phyloP scores from a whole-genome alignment of 2,888 invertebrate genomes.

The Coenonympha arcania region DNA sequence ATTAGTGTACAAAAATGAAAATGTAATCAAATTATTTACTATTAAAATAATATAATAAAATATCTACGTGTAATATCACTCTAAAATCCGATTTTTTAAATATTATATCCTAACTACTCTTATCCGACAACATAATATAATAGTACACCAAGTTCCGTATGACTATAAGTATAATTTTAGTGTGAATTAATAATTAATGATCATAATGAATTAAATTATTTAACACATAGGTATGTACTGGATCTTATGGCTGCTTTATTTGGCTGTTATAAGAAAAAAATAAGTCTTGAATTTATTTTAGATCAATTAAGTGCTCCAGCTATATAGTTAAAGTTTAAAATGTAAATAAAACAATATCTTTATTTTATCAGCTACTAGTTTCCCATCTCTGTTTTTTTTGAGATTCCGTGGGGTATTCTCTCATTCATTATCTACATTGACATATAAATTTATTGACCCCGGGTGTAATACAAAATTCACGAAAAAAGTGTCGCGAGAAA shows the following conservation, averaged over 20 bases:
- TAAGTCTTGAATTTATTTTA: no score
- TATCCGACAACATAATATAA: constrained; percentile 28
- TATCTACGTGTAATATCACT: constrained; percentile 63
- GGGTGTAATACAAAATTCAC: no score
- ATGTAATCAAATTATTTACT: constrained; percentile 24
- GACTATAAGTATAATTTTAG: constrained; percentile 21
- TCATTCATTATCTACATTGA: no score
- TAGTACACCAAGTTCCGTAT: constrained; percentile 45
- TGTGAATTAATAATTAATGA: no score
- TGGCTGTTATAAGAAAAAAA: no score
- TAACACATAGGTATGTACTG: neutral
- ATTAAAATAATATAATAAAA: constrained; percentile 37
- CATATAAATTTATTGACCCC: no score
- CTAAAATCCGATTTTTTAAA: constrained; percentile 44
- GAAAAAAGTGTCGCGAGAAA: no score
- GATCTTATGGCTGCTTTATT: no score
- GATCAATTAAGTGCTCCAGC: no score
- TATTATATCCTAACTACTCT: constrained; percentile 42
- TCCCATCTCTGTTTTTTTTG: neutral
- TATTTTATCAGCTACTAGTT: neutral
- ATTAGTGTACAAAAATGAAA: neutral
- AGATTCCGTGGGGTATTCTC: neutral
- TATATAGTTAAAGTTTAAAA: neutral
- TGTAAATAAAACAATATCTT: neutral
- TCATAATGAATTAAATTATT: no score